Percentiles rank a stretch among this genome's conserved stretches.
Evolutionary conservation across 2,888 invertebrate genomes (phyloP).

Genomic region (Aleiodes alternator): DNA sequence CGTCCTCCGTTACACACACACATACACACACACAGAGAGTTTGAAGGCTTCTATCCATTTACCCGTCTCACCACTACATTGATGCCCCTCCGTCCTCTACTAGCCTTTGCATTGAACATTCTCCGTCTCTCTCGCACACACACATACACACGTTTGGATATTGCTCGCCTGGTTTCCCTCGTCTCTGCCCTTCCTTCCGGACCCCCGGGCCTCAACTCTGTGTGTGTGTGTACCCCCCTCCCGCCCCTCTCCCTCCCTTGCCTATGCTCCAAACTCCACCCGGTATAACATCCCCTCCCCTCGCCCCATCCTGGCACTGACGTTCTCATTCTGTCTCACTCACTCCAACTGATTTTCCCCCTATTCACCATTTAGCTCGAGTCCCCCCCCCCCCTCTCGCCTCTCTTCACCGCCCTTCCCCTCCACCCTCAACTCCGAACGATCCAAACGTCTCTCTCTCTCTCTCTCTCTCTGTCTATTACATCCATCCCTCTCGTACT

Average conservation of each 20-base stretch:
- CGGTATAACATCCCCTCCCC: constrained; percentile 42
- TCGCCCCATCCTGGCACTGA: constrained; percentile 43
- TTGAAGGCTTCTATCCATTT: constrained; percentile 26
- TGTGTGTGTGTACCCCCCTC: constrained; percentile 37
- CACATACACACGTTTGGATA: background rate
- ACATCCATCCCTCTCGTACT: constrained; percentile 15
- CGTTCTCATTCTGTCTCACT: constrained; percentile 51
- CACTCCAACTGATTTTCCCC: constrained; percentile 49
- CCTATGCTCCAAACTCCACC: constrained; percentile 47
- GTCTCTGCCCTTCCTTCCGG: constrained; percentile 48
- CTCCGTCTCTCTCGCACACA: background rate
- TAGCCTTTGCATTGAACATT: background rate
- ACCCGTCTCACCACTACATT: background rate
- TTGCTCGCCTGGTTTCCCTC: background rate
- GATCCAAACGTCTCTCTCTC: constrained; percentile 33
- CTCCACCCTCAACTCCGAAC: constrained; percentile 35
- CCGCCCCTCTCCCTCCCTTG: constrained; percentile 46
- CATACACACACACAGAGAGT: background rate
- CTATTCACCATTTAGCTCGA: constrained; percentile 44
- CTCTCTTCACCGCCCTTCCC: no score
- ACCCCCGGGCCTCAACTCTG: constrained; percentile 35
- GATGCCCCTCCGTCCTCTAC: background rate
- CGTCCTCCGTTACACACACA: constrained; percentile 8
- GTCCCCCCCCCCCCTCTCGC: constrained; percentile 17
- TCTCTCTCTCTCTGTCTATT: constrained; percentile 26